These are phyloP conservation scores for Drosophila bipectinata DNA, from an alignment of 1,140 invertebrate genomes.

Conservation along the genomic window DNA sequence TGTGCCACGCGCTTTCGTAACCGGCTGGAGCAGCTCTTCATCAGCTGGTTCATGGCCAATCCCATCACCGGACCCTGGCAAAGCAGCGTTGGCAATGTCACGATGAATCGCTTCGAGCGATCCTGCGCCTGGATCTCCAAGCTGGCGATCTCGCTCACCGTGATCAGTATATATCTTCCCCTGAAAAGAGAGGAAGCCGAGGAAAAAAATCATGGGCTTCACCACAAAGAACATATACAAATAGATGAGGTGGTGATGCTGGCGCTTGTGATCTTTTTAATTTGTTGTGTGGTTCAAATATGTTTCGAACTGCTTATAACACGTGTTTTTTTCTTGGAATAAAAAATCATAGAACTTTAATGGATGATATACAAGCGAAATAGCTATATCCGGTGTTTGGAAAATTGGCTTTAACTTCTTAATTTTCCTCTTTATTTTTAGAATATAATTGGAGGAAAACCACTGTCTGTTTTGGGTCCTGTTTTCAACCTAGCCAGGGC, in stretches of 20 bases:
- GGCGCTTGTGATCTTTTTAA: background rate
- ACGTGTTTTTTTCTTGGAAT: background rate
- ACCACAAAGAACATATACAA: background rate
- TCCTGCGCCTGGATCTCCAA: conserved; percentile 29
- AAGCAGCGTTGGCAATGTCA: background rate
- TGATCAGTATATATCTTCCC: conserved; percentile 11
- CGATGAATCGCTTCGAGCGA: conserved; percentile 32
- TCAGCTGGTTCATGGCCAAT: conserved; percentile 22
- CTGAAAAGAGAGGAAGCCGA: background rate
- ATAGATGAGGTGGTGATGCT: background rate
- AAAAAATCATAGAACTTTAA: no score
- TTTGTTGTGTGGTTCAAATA: conserved; percentile 4
- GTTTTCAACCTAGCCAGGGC: conserved; percentile 21
- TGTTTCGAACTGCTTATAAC: conserved; percentile 9
- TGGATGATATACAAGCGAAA: no score
- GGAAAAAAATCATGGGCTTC: background rate
- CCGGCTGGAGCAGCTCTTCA: background rate
- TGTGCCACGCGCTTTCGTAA: conserved; percentile 20
- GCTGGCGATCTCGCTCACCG: conserved; percentile 1
- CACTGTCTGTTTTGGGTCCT: conserved; percentile 8
- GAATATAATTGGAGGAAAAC: no score
- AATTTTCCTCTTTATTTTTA: background rate
- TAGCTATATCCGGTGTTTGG: no score
- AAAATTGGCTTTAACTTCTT: no score
- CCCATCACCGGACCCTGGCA: conserved; percentile 36